These are phyloP conservation scores for Mus spretus DNA, from an alignment of 2,797 vertebrate species.

Conservation along the genomic window DNA sequence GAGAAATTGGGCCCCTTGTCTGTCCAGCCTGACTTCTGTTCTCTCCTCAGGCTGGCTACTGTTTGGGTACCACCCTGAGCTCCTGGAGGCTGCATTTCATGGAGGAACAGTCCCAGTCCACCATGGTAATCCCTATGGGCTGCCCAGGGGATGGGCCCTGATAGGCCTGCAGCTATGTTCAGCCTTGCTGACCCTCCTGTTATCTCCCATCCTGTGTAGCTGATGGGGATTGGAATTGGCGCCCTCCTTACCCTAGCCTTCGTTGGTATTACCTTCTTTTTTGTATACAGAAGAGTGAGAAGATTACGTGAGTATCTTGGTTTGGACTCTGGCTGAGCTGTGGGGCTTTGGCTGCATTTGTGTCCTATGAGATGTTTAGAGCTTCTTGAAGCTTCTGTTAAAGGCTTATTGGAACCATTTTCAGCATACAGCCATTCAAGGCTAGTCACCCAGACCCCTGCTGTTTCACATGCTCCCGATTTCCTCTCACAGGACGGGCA, in stretches of 20 bases:
- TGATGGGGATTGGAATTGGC: conserved; percentile 92
- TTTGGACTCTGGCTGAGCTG: not conserved
- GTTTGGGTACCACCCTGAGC: conserved; percentile 85
- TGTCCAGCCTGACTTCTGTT: not conserved
- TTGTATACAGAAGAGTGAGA: conserved; percentile 91
- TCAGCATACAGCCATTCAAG: not conserved
- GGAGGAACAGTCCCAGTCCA: conserved; percentile 91
- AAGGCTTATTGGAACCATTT: not conserved
- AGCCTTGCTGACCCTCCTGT: not conserved
- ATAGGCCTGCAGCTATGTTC: not conserved
- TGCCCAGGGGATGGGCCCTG: not conserved
- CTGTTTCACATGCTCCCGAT: not conserved
- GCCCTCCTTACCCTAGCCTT: conserved; percentile 88
- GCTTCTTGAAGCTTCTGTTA: not conserved
- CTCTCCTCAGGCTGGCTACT: conserved; percentile 86
- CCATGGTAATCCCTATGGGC: conserved; percentile 90
- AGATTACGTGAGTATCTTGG: conserved; percentile 91
- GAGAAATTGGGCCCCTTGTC: not conserved
- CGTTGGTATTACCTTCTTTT: conserved; percentile 89
- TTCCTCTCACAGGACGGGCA: conserved; percentile 88
- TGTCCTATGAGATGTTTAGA: not conserved
- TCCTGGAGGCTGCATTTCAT: conserved; percentile 90
- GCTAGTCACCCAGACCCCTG: not conserved
- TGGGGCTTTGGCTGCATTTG: not conserved
- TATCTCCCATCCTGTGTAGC: conserved; percentile 84